Conservation (phyloP, 2,888 invertebrate species). For the Herminia tarsipennalis region DNA sequence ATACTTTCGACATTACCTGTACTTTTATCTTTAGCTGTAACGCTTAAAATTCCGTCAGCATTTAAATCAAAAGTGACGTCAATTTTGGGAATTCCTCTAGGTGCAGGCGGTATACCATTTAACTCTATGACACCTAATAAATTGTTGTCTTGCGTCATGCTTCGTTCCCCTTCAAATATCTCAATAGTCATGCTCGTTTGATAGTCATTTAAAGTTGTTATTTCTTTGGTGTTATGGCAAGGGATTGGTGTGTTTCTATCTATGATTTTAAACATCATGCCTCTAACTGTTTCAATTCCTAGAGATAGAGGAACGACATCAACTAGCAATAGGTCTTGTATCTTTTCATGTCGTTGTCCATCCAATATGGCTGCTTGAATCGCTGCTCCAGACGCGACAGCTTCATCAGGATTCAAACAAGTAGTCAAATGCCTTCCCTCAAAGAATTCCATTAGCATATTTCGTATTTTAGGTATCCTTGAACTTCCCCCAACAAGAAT, state of each 20-base stretch:
- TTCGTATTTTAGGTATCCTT: conserved; percentile 67
- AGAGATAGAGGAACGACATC: conserved; percentile 71
- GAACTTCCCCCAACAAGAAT: conserved; percentile 71
- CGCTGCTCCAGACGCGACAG: conserved; percentile 70
- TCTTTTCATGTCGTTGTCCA: conserved; percentile 50
- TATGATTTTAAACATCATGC: conserved; percentile 69
- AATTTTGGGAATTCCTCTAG: conserved; percentile 65
- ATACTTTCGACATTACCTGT: conserved; percentile 59
- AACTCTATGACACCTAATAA: conserved; percentile 66
- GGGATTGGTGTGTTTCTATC: conserved; percentile 69
- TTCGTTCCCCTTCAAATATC: conserved; percentile 71
- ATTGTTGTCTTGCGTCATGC: conserved; percentile 68
- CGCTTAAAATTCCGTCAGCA: conserved; percentile 63
- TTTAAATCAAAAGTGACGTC: conserved; percentile 70
- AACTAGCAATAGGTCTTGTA: conserved; percentile 56
- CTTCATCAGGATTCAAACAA: conserved; percentile 70
- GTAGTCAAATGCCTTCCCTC: conserved; percentile 51
- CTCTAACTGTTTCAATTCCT: conserved; percentile 68
- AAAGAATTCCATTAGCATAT: conserved; percentile 59
- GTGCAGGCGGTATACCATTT: conserved; percentile 66
- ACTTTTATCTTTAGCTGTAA: conserved; percentile 60
- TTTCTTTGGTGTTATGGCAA: conserved; percentile 62
- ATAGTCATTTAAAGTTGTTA: conserved; percentile 69
- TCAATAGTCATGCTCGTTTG: conserved; percentile 70
- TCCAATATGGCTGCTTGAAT: conserved; percentile 67